phyloP scores from a whole-genome alignment of 2,888 invertebrate genomes.

The Vanessa cardui region DNA sequence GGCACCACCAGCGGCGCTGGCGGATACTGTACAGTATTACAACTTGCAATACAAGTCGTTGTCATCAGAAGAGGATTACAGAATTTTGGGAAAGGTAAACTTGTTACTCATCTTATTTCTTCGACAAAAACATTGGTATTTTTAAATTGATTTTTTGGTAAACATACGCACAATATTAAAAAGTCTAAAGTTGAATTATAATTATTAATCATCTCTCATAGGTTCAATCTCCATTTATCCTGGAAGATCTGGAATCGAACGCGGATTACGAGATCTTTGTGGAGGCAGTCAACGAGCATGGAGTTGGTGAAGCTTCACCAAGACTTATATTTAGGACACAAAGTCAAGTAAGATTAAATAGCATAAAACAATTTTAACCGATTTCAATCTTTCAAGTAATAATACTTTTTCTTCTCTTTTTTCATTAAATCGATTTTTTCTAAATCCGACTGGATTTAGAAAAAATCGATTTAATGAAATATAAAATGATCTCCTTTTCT shows the following conservation, averaged over 20 bases:
- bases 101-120: not conserved
- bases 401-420: no score
- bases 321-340: conserved; percentile 90
- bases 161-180: no score
- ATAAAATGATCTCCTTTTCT: no score
- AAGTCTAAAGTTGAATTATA: not conserved
- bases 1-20: conserved; percentile 87
- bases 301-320: conserved; percentile 89
- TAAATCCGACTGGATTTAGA: no score
- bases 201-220: conserved; percentile 38
- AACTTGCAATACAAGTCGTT: conserved; percentile 84
- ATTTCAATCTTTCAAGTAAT: no score
- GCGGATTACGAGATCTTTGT: conserved; percentile 91
- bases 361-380: no score
- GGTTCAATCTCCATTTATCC: conserved; percentile 87
- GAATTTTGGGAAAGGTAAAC: conserved; percentile 76
- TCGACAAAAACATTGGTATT: no score
- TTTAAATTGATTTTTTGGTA: no score
- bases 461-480: no score
- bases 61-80: conserved; percentile 80
- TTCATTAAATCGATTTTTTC: no score
- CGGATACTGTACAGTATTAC: conserved; percentile 87
- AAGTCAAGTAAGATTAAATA: conserved; percentile 77
- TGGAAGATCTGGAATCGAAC: conserved; percentile 88
- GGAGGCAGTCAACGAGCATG: conserved; percentile 90